Evolutionary conservation across 2,113 vertebrate genomes (phyloP).

Genomic region (Ceuthmochares aereus): DNA sequence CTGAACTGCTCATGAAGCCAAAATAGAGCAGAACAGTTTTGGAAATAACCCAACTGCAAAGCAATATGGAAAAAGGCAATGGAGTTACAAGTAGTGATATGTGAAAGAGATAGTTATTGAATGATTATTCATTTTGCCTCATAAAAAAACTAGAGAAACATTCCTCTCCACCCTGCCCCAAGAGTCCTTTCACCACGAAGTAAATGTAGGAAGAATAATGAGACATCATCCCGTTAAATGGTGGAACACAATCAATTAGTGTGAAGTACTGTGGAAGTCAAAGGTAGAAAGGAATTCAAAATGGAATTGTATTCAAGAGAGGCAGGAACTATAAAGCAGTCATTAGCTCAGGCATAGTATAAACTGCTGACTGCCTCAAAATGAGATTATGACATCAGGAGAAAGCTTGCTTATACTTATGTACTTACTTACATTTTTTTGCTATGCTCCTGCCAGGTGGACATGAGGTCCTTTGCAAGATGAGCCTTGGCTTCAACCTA

Average conservation of each 20-base stretch:
- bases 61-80: neutral
- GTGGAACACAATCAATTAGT: neutral
- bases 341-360: neutral
- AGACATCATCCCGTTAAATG: neutral
- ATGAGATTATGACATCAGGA: neutral
- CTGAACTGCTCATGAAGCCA: neutral
- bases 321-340: neutral
- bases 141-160: neutral
- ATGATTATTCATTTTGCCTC: neutral
- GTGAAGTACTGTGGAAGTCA: neutral
- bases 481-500: neutral
- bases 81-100: neutral
- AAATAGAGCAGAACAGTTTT: neutral
- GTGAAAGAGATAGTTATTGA: neutral
- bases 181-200: neutral
- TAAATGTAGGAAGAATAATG: neutral
- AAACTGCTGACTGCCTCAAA: neutral
- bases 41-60: rapidly evolving
- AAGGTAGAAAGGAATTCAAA: neutral
- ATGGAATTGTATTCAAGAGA: neutral
- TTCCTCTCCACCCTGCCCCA: neutral
- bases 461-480: neutral
- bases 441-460: neutral
- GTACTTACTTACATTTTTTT: neutral
- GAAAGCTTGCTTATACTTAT: neutral